Evolutionary conservation across 2,113 vertebrate species (phyloP), one percentile per base, ranked within the genome.

Genomic region (Lepisosteus osseus): DNA sequence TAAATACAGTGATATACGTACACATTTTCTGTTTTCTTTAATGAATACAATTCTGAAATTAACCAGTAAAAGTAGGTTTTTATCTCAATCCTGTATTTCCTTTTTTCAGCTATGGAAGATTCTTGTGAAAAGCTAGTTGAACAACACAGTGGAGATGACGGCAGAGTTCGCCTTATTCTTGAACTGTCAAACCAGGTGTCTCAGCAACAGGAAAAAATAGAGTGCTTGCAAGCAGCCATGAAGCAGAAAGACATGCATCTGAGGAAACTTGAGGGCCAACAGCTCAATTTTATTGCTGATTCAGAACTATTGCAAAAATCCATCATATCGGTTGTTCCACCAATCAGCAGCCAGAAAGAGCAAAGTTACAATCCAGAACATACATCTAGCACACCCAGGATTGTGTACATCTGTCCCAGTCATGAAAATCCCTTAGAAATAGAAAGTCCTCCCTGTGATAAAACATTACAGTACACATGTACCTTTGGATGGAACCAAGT

Each of bases 111-210:
- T 7, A 40, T 29, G 4, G 41, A 41, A 6, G 40, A 17, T 4
- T 64, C 4, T 1, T 17, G 17, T 5, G 15, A 40, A 29, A 17
- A 9, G 41, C 3, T 29, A 7, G 2, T 6, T 64, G 62, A 64
- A 40, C 8, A 6, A n/a, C 13, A 17, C 5, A 15, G 13, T 59
- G 56, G 56, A 64, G 62, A 64, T 8, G 17, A 64, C 13, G 40
- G 5, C 17, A 13, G 62, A 64, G 8, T 41, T 40, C 17, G 2
- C 15, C 62, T 64, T 7, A 64, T 64, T 40, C 17, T 64, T 29
- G 62, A 64, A 12, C 41, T 64, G 62, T 64, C 62, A 3, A 64
- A 40, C 17, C 62, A 64, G 62, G 62, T 64, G 62, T 64, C 62
- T 29, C 62, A 64, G 2, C 62, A 64, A 17, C 17, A 64, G 41